Conservation (phyloP, 2,113 vertebrate genomes). For the Dendrocopos noguchii region DNA sequence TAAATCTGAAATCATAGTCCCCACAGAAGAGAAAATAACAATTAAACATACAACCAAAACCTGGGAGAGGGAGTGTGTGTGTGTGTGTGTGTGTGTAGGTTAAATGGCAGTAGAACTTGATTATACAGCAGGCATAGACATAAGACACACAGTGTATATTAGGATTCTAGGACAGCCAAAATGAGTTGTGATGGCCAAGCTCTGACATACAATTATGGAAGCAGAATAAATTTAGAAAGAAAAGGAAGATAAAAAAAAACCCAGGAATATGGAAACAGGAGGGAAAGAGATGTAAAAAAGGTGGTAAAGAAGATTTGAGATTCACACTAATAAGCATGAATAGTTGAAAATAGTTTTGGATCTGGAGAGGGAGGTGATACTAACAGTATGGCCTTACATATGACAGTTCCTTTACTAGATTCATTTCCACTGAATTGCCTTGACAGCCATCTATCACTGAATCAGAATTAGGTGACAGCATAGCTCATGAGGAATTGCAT, state of each 20-base stretch:
- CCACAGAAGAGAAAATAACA: background rate
- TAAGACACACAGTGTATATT: background rate
- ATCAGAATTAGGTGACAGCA: conserved; percentile 27
- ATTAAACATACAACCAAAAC: background rate
- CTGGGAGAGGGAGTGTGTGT: background rate
- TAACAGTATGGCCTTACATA: background rate
- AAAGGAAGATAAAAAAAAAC: background rate
- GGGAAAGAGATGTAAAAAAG: background rate
- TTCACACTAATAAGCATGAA: background rate
- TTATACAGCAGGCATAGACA: background rate
- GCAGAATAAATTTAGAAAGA: background rate
- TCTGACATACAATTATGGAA: background rate
- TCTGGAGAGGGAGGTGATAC: background rate
- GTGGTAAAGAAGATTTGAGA: background rate
- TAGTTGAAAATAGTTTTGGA: background rate
- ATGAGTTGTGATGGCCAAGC: background rate
- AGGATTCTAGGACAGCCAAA: background rate
- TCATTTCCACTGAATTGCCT: background rate
- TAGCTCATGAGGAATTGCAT: background rate
- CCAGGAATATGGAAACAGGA: background rate
- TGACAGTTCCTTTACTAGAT: conserved; percentile 15
- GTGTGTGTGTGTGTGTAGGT: background rate
- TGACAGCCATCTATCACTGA: conserved; percentile 47
- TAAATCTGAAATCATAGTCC: background rate
- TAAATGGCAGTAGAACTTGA: background rate